These are phyloP conservation scores for Oreochromis grahami DNA, from an alignment of 2,797 vertebrate genomes.

Conservation along the genomic window DNA sequence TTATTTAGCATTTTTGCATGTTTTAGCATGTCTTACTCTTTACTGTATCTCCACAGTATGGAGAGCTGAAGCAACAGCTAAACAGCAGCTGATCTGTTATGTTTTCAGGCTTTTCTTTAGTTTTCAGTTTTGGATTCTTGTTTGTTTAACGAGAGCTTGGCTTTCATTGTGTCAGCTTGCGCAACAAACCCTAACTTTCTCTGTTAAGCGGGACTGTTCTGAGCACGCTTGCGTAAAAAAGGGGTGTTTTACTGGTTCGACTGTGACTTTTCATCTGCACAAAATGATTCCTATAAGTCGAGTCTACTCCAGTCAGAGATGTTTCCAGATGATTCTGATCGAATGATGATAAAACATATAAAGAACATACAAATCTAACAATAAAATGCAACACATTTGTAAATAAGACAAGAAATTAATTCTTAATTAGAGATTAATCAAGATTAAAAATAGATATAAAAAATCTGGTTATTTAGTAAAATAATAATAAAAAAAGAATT, in stretches of 20 bases:
- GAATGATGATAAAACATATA: not conserved
- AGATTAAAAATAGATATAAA: not conserved
- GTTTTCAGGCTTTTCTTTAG: not conserved
- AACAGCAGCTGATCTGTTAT: not conserved
- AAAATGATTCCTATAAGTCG: not conserved
- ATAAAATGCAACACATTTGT: not conserved
- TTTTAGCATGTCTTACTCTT: not conserved
- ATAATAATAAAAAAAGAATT: rapidly evolving
- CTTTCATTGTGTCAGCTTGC: not conserved
- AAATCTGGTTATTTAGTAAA: not conserved
- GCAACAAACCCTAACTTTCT: not conserved
- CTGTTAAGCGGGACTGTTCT: not conserved
- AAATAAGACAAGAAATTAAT: not conserved
- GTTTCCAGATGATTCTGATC: not conserved
- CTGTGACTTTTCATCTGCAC: not conserved
- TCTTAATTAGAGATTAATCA: not conserved
- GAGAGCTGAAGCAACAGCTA: not conserved
- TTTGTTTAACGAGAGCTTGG: not conserved
- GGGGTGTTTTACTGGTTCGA: not conserved
- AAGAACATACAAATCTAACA: not conserved
- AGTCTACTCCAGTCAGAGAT: not conserved
- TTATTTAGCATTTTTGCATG: not conserved
- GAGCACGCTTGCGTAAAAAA: not conserved
- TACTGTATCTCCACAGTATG: not conserved
- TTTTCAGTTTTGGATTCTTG: not conserved